Conservation (phyloP, 1,140 invertebrate genomes). For the Macrostomum lignano region DNA sequence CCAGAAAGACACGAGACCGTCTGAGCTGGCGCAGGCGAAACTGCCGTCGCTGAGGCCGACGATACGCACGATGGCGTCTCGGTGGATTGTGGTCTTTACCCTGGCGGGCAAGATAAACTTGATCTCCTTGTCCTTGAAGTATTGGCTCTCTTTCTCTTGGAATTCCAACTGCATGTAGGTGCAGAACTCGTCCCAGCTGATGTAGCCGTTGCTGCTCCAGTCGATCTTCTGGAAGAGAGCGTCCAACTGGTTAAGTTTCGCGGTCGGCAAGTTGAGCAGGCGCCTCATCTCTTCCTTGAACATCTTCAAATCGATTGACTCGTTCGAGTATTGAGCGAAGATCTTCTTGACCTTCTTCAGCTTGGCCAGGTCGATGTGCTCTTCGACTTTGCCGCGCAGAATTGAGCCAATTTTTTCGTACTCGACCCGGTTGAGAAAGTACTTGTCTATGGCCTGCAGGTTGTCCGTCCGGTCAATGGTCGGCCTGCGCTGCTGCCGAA, state of each 20-base stretch:
- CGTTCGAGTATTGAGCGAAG: too few species aligned
- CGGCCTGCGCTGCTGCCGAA: too few species aligned
- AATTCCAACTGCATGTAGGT: conserved; percentile 28
- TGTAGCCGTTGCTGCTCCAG: conserved; percentile 20
- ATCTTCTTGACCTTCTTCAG: too few species aligned
- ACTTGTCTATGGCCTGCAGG: too few species aligned
- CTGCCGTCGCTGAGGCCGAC: conserved; percentile 18
- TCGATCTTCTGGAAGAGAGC: conserved; percentile 27
- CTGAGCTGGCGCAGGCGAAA: conserved; percentile 15
- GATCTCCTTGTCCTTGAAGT: conserved; percentile 16
- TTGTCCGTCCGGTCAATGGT: too few species aligned
- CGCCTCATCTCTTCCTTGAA: too few species aligned
- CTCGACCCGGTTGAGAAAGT: too few species aligned
- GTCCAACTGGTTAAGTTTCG: conserved; percentile 20
- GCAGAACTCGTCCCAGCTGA: conserved; percentile 28
- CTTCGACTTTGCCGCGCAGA: too few species aligned
- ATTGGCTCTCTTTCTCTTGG: conserved; percentile 24
- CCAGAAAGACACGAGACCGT: conserved; percentile 26
- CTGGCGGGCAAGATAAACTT: conserved; percentile 22
- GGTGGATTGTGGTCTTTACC: conserved; percentile 16
- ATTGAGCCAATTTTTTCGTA: too few species aligned
- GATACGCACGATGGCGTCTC: conserved; percentile 18
- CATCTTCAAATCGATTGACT: too few species aligned
- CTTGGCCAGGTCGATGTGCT: too few species aligned
- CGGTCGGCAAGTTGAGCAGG: too few species aligned